A percentile compares a stretch with the other conserved stretches of the same genome.
phyloP scores from a whole-genome alignment of 2,797 vertebrate species.

The Neosilurus hyrtlii region DNA sequence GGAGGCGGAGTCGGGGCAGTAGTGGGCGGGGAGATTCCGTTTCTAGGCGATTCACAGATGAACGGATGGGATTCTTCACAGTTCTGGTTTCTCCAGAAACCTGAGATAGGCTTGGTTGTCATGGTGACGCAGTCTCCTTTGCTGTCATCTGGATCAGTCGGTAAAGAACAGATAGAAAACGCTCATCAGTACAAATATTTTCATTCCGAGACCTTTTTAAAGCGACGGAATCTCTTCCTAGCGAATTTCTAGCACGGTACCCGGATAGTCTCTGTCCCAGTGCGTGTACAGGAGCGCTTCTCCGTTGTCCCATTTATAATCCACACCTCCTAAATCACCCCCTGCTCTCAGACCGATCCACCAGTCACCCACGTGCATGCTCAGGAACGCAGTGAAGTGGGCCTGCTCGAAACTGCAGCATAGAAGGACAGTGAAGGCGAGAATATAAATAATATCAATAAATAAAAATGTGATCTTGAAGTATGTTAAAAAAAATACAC shows the following conservation, averaged over 20 bases:
- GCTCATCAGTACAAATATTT: not conserved
- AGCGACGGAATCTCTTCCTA: not conserved
- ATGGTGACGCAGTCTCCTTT: slow-evolving; percentile 75
- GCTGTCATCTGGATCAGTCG: slow-evolving; percentile 60
- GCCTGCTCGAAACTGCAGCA: slow-evolving; percentile 74
- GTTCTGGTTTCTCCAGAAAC: slow-evolving; percentile 77
- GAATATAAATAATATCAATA: not conserved
- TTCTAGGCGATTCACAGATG: slow-evolving; percentile 71
- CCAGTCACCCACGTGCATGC: slow-evolving; percentile 68
- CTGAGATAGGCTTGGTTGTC: slow-evolving; percentile 67
- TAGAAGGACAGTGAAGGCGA: not conserved
- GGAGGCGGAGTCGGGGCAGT: slow-evolving; percentile 65
- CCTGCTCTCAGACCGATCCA: slow-evolving; percentile 74
- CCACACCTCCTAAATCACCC: slow-evolving; percentile 63
- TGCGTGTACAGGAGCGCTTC: slow-evolving; percentile 70
- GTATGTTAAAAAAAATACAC: slow-evolving; percentile 40
- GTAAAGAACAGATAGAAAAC: not conserved
- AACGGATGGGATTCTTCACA: slow-evolving; percentile 66
- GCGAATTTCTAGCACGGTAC: slow-evolving; percentile 53
- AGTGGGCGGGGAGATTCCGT: slow-evolving; percentile 74
- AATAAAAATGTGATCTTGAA: not conserved
- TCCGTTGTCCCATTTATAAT: slow-evolving; percentile 75
- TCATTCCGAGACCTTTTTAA: not conserved
- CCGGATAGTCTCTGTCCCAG: slow-evolving; percentile 77
- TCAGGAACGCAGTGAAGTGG: slow-evolving; percentile 70